Base-by-base conservation (phyloP, 92 coral and sea anemone genomes). In the Epizoanthus ramosus region DNA sequence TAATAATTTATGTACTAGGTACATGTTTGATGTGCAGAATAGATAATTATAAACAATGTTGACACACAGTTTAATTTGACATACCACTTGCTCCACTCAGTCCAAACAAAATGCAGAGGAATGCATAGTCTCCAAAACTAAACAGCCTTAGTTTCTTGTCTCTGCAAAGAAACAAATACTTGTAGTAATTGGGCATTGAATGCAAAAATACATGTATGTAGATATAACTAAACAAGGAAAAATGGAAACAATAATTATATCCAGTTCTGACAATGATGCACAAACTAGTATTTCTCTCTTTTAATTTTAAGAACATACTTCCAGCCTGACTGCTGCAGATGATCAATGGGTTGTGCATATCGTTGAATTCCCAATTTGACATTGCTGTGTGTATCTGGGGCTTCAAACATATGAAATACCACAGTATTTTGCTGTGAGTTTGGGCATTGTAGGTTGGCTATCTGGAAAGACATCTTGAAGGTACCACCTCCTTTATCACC, bases 101-200 rank as follows among this genome's bases (percentile, higher is more conserved):
- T 41, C 87, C 87, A 41, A 25, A 83, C 8, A 83, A 13, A 5
- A 35, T 71, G 23, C 80, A 83, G 47, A 83, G 72, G 54, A 83
- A 83, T 3, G 86, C 86, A 72, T 83, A 83, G 24, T 83, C 80
- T 14, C 86, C 86, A 83, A 68, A 83, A 43, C 72, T 25, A 24
- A 83, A 83, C 28, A 83, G 53, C 61, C 53, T 71, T 16, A 83
- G 24, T 45, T 23, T 53, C 75, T 80, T 80, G 10, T 68, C 77
- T 4, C 75, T 68, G 57, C 59, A 80, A 81, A 64, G 31, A 64
- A 33, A 68, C 73, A 68, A 33, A 68, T 68, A 68, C 18, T 68
- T 28, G 50, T 10, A 43, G 7, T 43, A 43, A 43, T 6, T 43
- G 50, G 50, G 50, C 50, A 43, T 8, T 7, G 10, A 43, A 6